phyloP scores from a whole-genome alignment of 2,888 invertebrate genomes.

The Papilio elwesi region DNA sequence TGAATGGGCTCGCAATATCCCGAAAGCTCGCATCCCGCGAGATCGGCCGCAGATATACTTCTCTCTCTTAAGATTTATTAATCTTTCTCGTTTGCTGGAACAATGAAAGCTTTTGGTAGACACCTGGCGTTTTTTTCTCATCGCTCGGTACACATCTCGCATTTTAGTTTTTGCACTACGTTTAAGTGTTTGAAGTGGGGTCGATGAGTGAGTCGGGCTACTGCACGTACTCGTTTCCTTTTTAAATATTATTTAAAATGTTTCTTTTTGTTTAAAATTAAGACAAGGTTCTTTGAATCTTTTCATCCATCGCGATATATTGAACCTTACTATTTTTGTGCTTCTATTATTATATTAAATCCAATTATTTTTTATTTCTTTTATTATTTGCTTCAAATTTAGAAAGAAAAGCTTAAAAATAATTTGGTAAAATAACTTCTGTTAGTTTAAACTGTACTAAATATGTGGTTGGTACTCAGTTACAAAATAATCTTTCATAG shows the following conservation, averaged over 20 bases:
- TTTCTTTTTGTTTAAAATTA: too few species aligned
- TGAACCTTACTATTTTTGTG: too few species aligned
- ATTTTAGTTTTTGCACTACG: constrained; percentile 70
- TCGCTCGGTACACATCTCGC: constrained; percentile 63
- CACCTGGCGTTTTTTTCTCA: constrained; percentile 81
- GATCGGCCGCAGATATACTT: constrained; percentile 81
- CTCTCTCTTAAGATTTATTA: constrained; percentile 82
- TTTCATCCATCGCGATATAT: too few species aligned
- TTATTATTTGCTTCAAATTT: too few species aligned
- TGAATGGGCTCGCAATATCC: constrained; percentile 83
- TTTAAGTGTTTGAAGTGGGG: constrained; percentile 66
- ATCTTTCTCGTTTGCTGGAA: constrained; percentile 79
- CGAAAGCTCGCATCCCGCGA: constrained; percentile 78
- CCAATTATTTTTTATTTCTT: too few species aligned
- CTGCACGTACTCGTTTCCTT: constrained; percentile 45
- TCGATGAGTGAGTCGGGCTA: constrained; percentile 61
- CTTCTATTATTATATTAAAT: too few species aligned
- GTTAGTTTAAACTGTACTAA: not conserved
- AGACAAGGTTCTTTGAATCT: too few species aligned
- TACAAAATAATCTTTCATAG: too few species aligned
- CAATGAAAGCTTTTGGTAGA: constrained; percentile 79
- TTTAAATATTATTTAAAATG: not conserved
- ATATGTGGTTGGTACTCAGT: not conserved
- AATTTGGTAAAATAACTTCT: not conserved
- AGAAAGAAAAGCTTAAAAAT: too few species aligned